Base-by-base conservation (phyloP, 2,888 invertebrate genomes). In the Leucoma salicis region DNA sequence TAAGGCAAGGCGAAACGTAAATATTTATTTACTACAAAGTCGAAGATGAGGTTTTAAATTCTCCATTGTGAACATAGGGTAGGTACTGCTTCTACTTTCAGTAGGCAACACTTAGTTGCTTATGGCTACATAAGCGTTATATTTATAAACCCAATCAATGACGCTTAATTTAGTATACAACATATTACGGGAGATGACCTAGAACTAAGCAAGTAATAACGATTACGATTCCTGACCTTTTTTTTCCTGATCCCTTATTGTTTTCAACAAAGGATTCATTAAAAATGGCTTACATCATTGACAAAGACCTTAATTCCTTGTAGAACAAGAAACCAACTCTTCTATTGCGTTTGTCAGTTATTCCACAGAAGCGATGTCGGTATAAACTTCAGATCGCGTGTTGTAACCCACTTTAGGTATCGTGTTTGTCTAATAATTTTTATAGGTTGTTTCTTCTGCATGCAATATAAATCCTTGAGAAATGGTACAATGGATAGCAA, bases 191-290 rank as follows among this genome's bases (percentile, higher is more conserved):
- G n/a, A n/a, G n/a, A n/a, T n/a, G n/a, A n/a, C n/a, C n/a, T n/a
- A n/a, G n/a, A n/a, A n/a, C n/a, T n/a, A n/a, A n/a, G n/a, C n/a
- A n/a, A n/a, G n/a, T n/a, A n/a, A n/a, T n/a, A n/a, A n/a, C n/a
- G n/a, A n/a, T n/a, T n/a, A n/a, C n/a, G n/a, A n/a, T n/a, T n/a
- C n/a, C n/a, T n/a, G n/a, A n/a, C n/a, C n/a, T n/a, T n/a, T n/a
- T n/a, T n/a, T n/a, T n/a, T n/a, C n/a, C n/a, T n/a, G n/a, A n/a
- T n/a, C n/a, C 14, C 7, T 14, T 8, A n/a, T 35, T 32, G 14
- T 53, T 42, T 27, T 49, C 40, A 31, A 53, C 57, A 54, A 54
- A 54, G 49, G 31, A 39, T 42, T n/a, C 0, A 40, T 39, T 24
- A n/a, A 42, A 42, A 42, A 41, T 51, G 52, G 47, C 18, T 10